Evolutionary conservation across 2,888 invertebrate species (phyloP), one percentile per base, ranked within the genome.

Genomic region (Drosophila koepferae): DNA sequence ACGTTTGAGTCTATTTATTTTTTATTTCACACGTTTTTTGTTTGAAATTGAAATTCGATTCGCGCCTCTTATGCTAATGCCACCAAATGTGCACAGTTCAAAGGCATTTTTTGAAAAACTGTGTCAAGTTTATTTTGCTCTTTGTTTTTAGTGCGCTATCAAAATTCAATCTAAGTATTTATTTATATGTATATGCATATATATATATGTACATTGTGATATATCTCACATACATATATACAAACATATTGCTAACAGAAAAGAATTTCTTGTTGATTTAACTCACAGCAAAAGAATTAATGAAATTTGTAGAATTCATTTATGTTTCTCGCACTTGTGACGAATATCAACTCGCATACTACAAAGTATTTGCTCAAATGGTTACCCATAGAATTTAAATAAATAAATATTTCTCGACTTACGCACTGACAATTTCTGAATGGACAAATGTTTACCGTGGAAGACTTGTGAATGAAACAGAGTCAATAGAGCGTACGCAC

Each of bases 101-200:
- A 64, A 51, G 69, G 56, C 74, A 78, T 54, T 58, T 58, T 63
- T 40, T 43, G 16, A 36, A 54, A 51, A 81, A 75, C 62, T 86
- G 77, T 84, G 86, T 86, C 89, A 86, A 86, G 86, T 86, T 86
- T 82, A 74, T 58, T 74, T 60, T 53, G 64, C 44, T 56, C 53
- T 62, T 60, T 62, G 48, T n/a, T 31, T 68, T 65, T 53, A 34
- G 58, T 20, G 6, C 46, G 66, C 53, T 72, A 64, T 80, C 64
- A 68, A 75, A 77, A 81, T 70, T 43, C 66, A 75, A 75, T 72
- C 54, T 65, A 56, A 64, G 10, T 55, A 28, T 28, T 28, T 28
- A 28, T 28, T 28, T 28, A 51, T 60, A 53, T 23, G 23, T 23
- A 23, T 23, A 23, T 23, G 23, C 20, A 20, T 64, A 63, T n/a